These are phyloP conservation scores for Falco naumanni DNA, from an alignment of 2,797 vertebrate species.

Conservation along the genomic window DNA sequence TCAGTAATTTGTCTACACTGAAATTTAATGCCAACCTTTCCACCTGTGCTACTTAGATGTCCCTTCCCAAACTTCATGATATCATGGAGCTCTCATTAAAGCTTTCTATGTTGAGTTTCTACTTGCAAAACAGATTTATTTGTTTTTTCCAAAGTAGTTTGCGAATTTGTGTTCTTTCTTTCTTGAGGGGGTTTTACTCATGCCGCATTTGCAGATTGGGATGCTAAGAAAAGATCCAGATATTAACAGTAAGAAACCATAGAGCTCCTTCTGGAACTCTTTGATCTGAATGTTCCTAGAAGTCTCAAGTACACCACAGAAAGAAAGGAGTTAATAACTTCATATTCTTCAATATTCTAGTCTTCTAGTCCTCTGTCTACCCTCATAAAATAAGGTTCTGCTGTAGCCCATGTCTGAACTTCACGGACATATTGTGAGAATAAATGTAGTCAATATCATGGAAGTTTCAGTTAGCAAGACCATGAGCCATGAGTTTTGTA, in stretches of 20 bases:
- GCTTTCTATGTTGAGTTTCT: background rate
- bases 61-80: background rate
- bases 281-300: background rate
- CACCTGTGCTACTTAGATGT: background rate
- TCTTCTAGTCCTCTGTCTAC: background rate
- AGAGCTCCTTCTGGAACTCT: background rate
- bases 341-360: background rate
- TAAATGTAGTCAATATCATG: rapidly evolving
- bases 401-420: background rate
- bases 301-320: background rate
- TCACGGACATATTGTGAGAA: background rate
- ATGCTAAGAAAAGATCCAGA: background rate
- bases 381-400: background rate
- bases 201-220: background rate
- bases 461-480: background rate
- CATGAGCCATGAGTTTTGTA: background rate
- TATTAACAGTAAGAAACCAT: background rate
- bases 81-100: background rate
- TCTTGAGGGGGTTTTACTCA: background rate
- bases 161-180: background rate
- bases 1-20: background rate
- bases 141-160: background rate
- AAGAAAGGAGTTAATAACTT: background rate
- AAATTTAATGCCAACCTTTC: background rate
- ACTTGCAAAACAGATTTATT: background rate